These are phyloP conservation scores for Alcis repandata DNA, from an alignment of 2,888 invertebrate species.

Conservation along the genomic window DNA sequence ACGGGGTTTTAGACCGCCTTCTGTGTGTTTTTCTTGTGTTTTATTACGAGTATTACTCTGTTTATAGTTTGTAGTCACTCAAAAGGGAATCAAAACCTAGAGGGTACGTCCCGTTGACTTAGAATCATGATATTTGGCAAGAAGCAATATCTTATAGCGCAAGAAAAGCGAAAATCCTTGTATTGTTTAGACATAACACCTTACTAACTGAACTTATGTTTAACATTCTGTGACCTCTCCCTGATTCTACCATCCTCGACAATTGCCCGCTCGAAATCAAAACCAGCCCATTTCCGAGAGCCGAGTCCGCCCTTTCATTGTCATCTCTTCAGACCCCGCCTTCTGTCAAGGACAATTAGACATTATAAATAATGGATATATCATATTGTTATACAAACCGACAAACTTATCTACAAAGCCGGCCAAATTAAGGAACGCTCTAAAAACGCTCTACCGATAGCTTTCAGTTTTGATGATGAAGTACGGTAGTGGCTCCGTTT, in stretches of 20 bases:
- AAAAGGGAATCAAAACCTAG: too few species aligned
- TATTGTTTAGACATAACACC: too few species aligned
- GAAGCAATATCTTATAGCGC: too few species aligned
- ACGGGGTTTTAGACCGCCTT: too few species aligned
- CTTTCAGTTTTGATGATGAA: neutral
- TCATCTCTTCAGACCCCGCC: conserved; percentile 24
- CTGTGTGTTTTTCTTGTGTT: too few species aligned
- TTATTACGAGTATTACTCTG: too few species aligned
- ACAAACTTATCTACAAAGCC: neutral
- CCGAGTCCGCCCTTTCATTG: conserved; percentile 36
- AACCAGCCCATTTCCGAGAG: conserved; percentile 20
- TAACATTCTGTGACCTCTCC: neutral
- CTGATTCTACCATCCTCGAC: neutral
- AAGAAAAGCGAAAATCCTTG: too few species aligned
- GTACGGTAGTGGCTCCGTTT: neutral
- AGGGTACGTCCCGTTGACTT: too few species aligned
- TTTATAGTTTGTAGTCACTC: too few species aligned
- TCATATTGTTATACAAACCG: neutral
- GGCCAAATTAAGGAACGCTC: neutral
- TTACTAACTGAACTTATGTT: too few species aligned
- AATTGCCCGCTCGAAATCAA: neutral
- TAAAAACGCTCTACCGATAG: neutral
- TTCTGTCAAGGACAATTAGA: conserved; percentile 31
- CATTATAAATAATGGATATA: conserved; percentile 17
- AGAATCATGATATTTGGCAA: too few species aligned